Conservation (phyloP, 2,797 vertebrate genomes). For the Hephaestus fuliginosus region DNA sequence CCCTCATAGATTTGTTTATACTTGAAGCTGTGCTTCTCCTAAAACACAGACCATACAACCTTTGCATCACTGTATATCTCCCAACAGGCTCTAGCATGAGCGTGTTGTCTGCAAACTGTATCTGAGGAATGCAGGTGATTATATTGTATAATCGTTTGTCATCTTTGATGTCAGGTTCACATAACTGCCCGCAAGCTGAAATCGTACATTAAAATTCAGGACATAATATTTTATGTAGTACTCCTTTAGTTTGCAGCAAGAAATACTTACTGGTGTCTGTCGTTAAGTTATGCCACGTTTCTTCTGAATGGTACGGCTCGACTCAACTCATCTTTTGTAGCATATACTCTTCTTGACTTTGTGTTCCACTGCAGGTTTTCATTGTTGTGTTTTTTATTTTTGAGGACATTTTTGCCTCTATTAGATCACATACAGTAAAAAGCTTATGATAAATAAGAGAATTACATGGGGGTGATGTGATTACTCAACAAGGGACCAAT, state of each 20-base stretch:
- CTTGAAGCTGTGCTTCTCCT: constrained; percentile 35
- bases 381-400: neutral
- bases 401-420: neutral
- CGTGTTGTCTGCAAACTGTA: constrained; percentile 18
- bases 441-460: neutral
- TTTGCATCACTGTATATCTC: constrained; percentile 14
- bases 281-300: neutral
- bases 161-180: constrained; percentile 10
- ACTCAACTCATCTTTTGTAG: too few relatives aligned
- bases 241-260: neutral
- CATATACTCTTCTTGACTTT: too few relatives aligned
- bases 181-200: neutral
- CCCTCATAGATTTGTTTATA: constrained; percentile 51
- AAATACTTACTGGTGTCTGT: neutral
- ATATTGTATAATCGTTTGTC: constrained; percentile 1
- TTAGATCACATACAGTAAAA: neutral
- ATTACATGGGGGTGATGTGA: neutral
- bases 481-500: neutral
- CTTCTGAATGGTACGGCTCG: too few relatives aligned
- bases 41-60: constrained; percentile 13
- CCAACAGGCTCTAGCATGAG: constrained; percentile 25
- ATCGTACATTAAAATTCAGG: neutral
- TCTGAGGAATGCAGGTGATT: constrained; percentile 39
- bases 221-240: neutral
- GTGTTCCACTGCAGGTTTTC: neutral